Percentiles rank a stretch among this genome's conserved stretches.
Conservation (phyloP, 92 coral and sea anemone species). For the Umimayanthus chanpuru region DNA sequence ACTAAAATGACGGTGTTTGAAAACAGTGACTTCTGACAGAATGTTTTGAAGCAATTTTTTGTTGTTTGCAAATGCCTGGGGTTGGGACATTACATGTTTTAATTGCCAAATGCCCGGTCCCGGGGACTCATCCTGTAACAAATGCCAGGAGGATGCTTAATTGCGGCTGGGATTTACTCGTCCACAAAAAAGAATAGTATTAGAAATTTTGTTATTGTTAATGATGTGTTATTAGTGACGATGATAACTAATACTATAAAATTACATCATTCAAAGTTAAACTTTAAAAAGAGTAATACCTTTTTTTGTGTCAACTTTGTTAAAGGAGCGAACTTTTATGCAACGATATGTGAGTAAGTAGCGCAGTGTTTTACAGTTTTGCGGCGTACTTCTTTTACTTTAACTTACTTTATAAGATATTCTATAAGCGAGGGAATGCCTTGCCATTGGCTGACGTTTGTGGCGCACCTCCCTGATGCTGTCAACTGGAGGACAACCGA, state of each 20-base stretch:
- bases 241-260: background rate
- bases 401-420: constrained; percentile 23
- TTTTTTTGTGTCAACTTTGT: constrained; percentile 4
- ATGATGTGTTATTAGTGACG: background rate
- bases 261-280: background rate
- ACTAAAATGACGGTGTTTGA: too few relatives aligned
- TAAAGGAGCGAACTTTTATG: constrained; percentile 17
- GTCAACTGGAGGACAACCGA: constrained; percentile 20
- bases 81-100: too few relatives aligned
- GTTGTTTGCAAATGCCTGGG: too few relatives aligned
- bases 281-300: constrained; percentile 16
- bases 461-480: constrained; percentile 30
- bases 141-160: too few relatives aligned
- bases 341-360: background rate
- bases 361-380: constrained; percentile 8
- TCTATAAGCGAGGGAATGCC: constrained; percentile 1
- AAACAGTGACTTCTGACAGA: too few relatives aligned
- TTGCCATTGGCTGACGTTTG: constrained; percentile 17
- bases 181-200: constrained; percentile 16
- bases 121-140: too few relatives aligned
- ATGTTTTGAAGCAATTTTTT: too few relatives aligned
- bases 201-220: too few relatives aligned
- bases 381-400: background rate
- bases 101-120: too few relatives aligned
- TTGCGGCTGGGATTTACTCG: too few relatives aligned